Base-by-base conservation (phyloP, 2,888 invertebrate genomes). In the Caenorhabditis angaria region DNA sequence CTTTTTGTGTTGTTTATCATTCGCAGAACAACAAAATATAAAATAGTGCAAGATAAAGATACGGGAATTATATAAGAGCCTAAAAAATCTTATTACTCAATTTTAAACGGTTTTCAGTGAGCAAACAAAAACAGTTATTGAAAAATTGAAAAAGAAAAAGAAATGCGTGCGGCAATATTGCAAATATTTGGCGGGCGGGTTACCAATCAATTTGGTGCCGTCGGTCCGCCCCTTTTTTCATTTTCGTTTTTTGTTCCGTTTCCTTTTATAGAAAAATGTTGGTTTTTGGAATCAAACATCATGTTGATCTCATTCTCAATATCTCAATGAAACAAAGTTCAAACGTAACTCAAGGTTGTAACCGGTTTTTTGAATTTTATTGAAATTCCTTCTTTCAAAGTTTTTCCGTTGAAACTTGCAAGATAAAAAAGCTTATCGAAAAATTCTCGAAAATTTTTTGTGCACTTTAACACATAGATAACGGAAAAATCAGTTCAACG, bases 121-220 rank as follows among this genome's bases (percentile, higher is more conserved):
- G 28, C 25, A 54, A 54, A 54, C 12, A 54, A 3, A 51, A 20
- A 56, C 5, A 55, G 29, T 12, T 12, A 20, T 14, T 27, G 22
- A 28, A 59, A 35, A 58, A 58, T 32, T 28, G n/a, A 54, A 28
- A 29, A 41, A 54, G 62, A 70, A 66, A 51, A 50, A 56, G 24
- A 57, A 66, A 27, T 12, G 22, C 35, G 59, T 55, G 70, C 70
- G 54, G 41, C 4, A 35, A 20, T 5, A 18, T 62, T 65, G 70
- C 70, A 25, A 54, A 56, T 54, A 18, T 48, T 20, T 54, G 1
- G 54, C 60, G 65, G 25, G 65, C 61, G 58, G 25, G 25, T 59
- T 66, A 60, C 70, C 50, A 70, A 66, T 70, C 65, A 66, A 70
- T 70, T 64, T 64, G 70, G 53, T 62, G 62, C 55, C 65, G 65